phyloP scores from a whole-genome alignment of 2,797 vertebrate species.

The Sebastes taczanowskii region DNA sequence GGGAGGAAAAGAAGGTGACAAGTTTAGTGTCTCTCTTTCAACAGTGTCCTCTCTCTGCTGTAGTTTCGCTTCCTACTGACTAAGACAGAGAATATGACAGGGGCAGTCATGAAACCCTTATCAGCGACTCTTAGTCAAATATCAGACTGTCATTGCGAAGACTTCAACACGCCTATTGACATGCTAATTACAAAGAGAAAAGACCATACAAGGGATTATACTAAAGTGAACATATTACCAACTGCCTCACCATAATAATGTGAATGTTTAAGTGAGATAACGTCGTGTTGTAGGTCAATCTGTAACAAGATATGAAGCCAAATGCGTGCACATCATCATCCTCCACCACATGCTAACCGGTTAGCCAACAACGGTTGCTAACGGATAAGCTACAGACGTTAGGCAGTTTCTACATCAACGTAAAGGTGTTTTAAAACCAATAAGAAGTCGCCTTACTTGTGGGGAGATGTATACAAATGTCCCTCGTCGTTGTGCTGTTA shows the following conservation, averaged over 20 bases:
- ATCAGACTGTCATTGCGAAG: not conserved
- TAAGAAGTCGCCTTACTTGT: not conserved
- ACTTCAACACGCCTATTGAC: constrained; percentile 23
- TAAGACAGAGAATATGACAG: not conserved
- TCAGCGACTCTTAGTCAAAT: not conserved
- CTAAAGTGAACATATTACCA: not conserved
- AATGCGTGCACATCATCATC: constrained; percentile 39
- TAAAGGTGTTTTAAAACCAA: not conserved
- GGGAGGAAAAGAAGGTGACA: not conserved
- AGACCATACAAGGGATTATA: not conserved
- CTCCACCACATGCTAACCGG: constrained; percentile 75
- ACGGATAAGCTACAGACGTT: constrained; percentile 39
- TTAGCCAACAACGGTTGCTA: constrained; percentile 57
- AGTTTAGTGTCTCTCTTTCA: not conserved
- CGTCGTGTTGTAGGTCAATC: not conserved
- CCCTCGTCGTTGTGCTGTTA: too few species aligned
- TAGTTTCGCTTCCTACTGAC: not conserved
- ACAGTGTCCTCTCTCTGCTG: not conserved
- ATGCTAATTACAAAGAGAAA: not conserved
- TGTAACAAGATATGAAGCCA: constrained; percentile 30
- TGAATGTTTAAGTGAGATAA: not conserved
- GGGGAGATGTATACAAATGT: not conserved
- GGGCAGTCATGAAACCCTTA: not conserved
- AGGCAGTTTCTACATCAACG: constrained; percentile 1
- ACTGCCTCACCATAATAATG: not conserved